Evolutionary conservation across 2,797 vertebrate species (phyloP).

Genomic region (Sciurus vulgaris): DNA sequence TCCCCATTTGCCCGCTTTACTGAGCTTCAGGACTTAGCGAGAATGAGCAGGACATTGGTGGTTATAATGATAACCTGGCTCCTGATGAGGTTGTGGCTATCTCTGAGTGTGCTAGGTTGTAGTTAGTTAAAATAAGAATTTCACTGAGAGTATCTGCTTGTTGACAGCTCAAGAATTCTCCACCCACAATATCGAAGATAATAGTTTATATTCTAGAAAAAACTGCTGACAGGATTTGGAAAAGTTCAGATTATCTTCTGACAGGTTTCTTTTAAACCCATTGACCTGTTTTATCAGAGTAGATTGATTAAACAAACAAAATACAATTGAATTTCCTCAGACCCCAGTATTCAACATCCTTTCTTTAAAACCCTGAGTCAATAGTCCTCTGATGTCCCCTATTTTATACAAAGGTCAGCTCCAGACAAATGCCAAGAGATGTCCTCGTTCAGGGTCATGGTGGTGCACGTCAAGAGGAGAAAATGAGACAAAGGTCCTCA

Average conservation of each 20-base stretch:
- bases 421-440: conserved; percentile 50
- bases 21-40: background rate
- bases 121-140: background rate
- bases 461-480: conserved; percentile 83
- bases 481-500: conserved; percentile 80
- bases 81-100: background rate
- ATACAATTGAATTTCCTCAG: conserved; percentile 66
- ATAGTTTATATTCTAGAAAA: conserved; percentile 7
- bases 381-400: conserved; percentile 65
- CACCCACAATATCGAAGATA: background rate
- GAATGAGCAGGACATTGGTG: background rate
- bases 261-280: background rate
- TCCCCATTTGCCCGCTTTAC: background rate
- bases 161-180: background rate
- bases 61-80: background rate
- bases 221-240: background rate
- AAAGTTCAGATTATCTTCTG: background rate
- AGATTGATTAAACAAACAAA: conserved; percentile 46
- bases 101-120: background rate
- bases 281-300: conserved; percentile 56
- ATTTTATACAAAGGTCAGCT: conserved; percentile 74
- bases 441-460: conserved; percentile 68
- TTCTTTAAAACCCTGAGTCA: conserved; percentile 66
- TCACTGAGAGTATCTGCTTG: background rate
- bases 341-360: background rate